Evolutionary conservation across 2,888 invertebrate genomes (phyloP).

Genomic region (Nineta flava): DNA sequence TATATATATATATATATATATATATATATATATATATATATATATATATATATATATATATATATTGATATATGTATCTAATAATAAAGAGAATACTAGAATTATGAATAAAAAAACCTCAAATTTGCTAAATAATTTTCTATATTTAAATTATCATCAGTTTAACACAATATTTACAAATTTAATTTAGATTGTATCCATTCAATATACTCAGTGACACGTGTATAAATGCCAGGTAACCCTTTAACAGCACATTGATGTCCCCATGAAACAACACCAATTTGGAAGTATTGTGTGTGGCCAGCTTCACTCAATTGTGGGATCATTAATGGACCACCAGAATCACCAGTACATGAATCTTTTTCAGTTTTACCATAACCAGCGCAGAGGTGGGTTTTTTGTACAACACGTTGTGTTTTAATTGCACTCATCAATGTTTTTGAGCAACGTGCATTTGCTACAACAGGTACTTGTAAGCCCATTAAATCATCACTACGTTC

Average conservation of each 20-base stretch:
- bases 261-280: not conserved
- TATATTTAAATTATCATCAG: too few relatives aligned
- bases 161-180: not conserved
- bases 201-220: not conserved
- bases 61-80: too few relatives aligned
- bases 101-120: too few relatives aligned
- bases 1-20: too few relatives aligned
- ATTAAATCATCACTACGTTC: not conserved
- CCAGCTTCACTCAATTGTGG: not conserved
- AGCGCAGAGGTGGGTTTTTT: not conserved
- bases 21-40: too few relatives aligned
- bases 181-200: not conserved
- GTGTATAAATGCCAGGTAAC: not conserved
- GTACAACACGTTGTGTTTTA: not conserved
- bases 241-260: not conserved
- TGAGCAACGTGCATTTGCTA: not conserved
- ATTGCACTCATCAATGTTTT: not conserved
- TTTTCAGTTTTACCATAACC: not conserved
- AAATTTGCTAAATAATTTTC: too few relatives aligned
- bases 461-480: not conserved
- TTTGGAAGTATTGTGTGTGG: not conserved
- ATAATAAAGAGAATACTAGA: too few relatives aligned
- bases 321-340: not conserved
- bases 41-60: too few relatives aligned
- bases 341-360: not conserved